Evolutionary conservation across 2,113 vertebrate genomes (phyloP), one percentile per base, ranked within the genome.

Genomic region (Hymenochirus boettgeri): DNA sequence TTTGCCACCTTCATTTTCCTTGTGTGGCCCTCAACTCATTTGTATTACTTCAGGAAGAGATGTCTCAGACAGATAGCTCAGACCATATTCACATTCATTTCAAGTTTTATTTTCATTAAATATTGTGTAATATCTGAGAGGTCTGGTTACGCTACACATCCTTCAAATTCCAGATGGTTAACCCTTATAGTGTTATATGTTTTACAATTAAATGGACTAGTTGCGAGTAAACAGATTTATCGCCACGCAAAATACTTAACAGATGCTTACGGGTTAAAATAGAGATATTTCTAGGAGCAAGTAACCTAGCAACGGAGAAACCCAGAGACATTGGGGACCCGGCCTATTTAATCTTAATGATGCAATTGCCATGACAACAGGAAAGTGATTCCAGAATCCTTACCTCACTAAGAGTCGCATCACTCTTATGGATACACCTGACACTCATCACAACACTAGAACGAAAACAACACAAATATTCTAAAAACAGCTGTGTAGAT

Each of bases 241-340:
- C 7, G 39, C 6, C 39, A n/a, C 6, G 18, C 4, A 19, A 15
- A 5, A 48, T 48, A 23, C 3, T 2, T 5, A 22, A 11, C 18
- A 48, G 46, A 11, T 21, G 19, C 8, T 48, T 22, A 48, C 5
- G 31, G n/a, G 54, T 66, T 66, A 66, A 66, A 50, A 25, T 2
- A 4, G 12, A 50, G 54, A 58, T 19, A 57, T 51, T 66, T 21
- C 64, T 52, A 31, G 55, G 29, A 58, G 55, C 54, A 31, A 21
- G 64, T 66, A 58, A 66, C 64, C 55, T 58, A 52, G 64, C 64
- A 66, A 66, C 64, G 18, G 31, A 11, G 64, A 66, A 46, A 58
- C 55, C 46, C 31, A 25, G 55, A 58, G 55, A 58, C 55, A 51
- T 54, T 57, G 64, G 64, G 64, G 64, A 58, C 56, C 45, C 31